Base-by-base conservation (phyloP, 1,140 invertebrate genomes). In the Drosophila sproati region DNA sequence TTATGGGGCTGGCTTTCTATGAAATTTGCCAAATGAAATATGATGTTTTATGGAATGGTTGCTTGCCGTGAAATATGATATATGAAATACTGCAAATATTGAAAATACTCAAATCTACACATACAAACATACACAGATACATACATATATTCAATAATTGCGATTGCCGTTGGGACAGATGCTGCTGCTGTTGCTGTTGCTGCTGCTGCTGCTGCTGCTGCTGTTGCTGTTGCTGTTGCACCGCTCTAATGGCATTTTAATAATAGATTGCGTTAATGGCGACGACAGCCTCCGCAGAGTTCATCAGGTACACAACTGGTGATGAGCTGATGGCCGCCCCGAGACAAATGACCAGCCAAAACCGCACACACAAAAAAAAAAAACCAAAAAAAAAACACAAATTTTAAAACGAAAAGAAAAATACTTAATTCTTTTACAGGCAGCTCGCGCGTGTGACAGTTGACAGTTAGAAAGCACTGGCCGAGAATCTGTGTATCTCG, bases 171-270 rank as follows among this genome's bases (percentile, higher is more conserved):
- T 87, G 83, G 69, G 66, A 55, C 57, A 57, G 54, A 7, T 7
- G 39, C 8, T 50, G 39, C 39, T 41, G 12, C 10, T 41, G 35
- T 6, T 8, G 29, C 4, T 50, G 47, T n/a, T 48, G 63, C 32
- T 37, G 12, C 10, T 41, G 35, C 28, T 8, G 29, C 4, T 50
- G 47, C 29, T 48, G 63, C 32, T 37, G n/a, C 5, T 12, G 57
- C 2, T 55, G 12, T 2, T 29, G 60, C 12, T 28, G 51, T 20
- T 59, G 69, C 8, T 73, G 62, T 37, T 78, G 82, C 73, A 80
- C 77, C 80, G 67, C 83, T 87, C 83, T 89, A 88, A 88, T 88
- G 77, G 68, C 68, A 85, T 88, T 88, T 88, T 88, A 88, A 88
- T 88, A 88, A 88, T 89, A 89, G 80, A 88, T 88, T 88, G 83